Conservation (phyloP, 2,113 vertebrate genomes). For the Turdus rufiventris region DNA sequence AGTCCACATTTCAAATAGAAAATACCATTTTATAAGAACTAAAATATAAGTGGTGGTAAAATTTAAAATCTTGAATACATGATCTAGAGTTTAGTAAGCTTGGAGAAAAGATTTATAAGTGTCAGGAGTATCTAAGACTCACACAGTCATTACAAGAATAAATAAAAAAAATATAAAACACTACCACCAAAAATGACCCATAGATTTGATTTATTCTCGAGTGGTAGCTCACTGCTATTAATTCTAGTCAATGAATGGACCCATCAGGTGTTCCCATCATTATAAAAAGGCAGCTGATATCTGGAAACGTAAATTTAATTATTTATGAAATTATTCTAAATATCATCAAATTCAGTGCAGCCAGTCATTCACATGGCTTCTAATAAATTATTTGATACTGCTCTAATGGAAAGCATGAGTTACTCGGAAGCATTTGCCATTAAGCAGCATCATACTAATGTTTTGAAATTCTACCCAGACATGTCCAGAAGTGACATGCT, state of each 20-base stretch:
- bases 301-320: conserved; percentile 1
- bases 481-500: not conserved
- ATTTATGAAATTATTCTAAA: conserved; percentile 29
- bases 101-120: not conserved
- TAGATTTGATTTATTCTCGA: not conserved
- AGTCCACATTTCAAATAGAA: not conserved
- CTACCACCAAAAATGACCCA: not conserved
- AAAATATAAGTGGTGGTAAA: not conserved
- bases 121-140: not conserved
- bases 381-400: conserved; percentile 9
- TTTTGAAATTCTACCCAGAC: conserved; percentile 20
- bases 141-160: not conserved
- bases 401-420: not conserved
- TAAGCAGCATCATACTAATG: not conserved
- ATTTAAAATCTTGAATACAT: not conserved
- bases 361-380: not conserved
- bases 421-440: not conserved
- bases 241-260: not conserved
- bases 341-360: conserved; percentile 12
- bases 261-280: not conserved
- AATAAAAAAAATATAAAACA: not conserved
- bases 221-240: not conserved
- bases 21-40: not conserved
- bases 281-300: conserved; percentile 13
- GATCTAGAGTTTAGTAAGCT: not conserved